A percentile compares a stretch with the other conserved stretches of the same genome.
phyloP scores from a whole-genome alignment of 2,797 vertebrate genomes.

The Chaetodon trifasciatus region DNA sequence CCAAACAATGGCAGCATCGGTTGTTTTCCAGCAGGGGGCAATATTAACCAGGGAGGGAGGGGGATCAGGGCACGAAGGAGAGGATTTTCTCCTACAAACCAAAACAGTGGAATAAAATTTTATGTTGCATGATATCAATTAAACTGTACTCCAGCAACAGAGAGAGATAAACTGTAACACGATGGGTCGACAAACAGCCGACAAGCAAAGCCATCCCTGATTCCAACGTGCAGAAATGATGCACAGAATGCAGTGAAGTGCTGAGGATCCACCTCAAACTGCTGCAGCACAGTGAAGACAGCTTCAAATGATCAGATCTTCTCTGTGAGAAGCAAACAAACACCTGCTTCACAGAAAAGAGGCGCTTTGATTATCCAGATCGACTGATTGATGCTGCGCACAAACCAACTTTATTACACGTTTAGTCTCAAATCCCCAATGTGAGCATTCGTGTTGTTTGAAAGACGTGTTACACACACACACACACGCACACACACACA shows the following conservation, averaged over 20 bases:
- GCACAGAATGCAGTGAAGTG: slow-evolving; percentile 2
- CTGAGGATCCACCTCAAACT: slow-evolving; percentile 13
- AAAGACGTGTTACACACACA: slow-evolving; percentile 4
- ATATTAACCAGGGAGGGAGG: slow-evolving; percentile 61
- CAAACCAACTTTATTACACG: slow-evolving; percentile 37
- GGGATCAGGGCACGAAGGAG: neutral
- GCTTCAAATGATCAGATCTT: slow-evolving; percentile 19
- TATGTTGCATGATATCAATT: slow-evolving; percentile 19
- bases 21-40: slow-evolving; percentile 76
- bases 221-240: neutral
- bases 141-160: slow-evolving; percentile 3
- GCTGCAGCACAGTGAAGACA: slow-evolving; percentile 15
- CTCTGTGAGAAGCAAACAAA: slow-evolving; percentile 44
- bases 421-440: slow-evolving; percentile 37
- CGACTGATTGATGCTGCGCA: slow-evolving; percentile 31
- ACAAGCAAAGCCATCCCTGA: neutral
- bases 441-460: slow-evolving; percentile 30
- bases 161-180: neutral
- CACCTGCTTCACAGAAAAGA: slow-evolving; percentile 35
- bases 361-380: slow-evolving; percentile 35
- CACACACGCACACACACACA: slow-evolving; percentile 13
- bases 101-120: slow-evolving; percentile 19
- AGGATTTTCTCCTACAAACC: slow-evolving; percentile 21
- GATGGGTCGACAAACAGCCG: neutral
- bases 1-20: neutral